Evolutionary conservation across 2,797 vertebrate genomes (phyloP), one percentile per base, ranked within the genome.

Genomic region (Spinibarbus caldwelli): DNA sequence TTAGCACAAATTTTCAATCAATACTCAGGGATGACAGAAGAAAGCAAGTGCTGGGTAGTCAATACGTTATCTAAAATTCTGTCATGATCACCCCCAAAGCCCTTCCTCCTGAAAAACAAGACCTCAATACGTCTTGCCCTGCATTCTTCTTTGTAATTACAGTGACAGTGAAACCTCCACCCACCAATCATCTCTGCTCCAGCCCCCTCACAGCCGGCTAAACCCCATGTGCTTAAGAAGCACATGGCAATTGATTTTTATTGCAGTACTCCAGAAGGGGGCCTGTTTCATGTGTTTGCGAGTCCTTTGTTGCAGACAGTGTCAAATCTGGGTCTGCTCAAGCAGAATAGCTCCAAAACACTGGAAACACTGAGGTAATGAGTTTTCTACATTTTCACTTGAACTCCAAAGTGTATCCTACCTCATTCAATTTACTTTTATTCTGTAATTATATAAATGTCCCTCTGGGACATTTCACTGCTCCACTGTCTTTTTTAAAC

Each of bases 151-250:
- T 85, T 80, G 68, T 80, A 85, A 85, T 85, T 85, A 80, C 78
- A 73, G 77, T 85, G 84, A 85, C 84, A 85, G 78, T 80, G 57
- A 85, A 80, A 80, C 78, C 26, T 85, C 77, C 84, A 85, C 84
- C 84, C 78, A 85, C 43, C 84, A 80, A 85, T 85, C 84, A 80
- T 80, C 78, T 59, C 43, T 64, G 57, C 68, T 72, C 54, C 77
- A 64, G 36, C 83, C 83, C 64, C 83, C 83, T 71, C 83, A 84
- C 49, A 78, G 84, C 54, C 67, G 6, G 43, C 68, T 80, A 80
- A 80, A 80, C 77, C 54, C 68, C 43, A 31, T 66, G 57, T 85
- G 68, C 31, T 85, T 62, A 38, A 70, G 29, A 49, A 31, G 34
- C 15, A 26, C 43, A 73, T 49, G 67, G 41, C 67, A 62, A 80